A percentile compares a stretch with the other conserved stretches of the same genome.
phyloP scores from a whole-genome alignment of 2,113 vertebrate genomes.

The Grammomys dolichurus region DNA sequence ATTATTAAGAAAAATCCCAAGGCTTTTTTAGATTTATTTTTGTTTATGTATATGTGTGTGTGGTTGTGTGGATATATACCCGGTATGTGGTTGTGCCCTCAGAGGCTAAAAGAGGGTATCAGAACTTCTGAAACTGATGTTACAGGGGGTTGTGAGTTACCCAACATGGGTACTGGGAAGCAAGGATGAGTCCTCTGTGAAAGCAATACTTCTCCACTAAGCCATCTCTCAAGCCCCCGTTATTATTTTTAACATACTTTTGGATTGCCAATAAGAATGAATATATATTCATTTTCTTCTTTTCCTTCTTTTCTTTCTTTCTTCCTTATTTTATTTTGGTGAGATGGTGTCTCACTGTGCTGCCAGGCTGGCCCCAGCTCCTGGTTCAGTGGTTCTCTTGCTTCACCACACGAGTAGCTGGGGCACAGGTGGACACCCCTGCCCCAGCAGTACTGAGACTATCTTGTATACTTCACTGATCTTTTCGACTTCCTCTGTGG shows the following conservation, averaged over 20 bases:
- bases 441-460: not conserved
- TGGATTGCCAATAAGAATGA: not conserved
- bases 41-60: not conserved
- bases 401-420: not conserved
- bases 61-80: not conserved
- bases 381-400: not conserved
- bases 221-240: not conserved
- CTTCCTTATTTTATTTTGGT: not conserved
- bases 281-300: not conserved
- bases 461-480: not conserved
- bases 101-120: not conserved
- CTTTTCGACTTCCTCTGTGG: constrained; percentile 14
- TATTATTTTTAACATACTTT: not conserved
- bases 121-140: not conserved
- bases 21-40: not conserved
- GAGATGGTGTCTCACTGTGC: not conserved
- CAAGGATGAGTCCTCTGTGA: not conserved
- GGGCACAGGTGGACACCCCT: not conserved
- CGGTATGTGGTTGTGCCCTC: not conserved
- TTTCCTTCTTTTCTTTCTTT: not conserved
- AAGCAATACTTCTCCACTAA: not conserved
- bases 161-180: not conserved
- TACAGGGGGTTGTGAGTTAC: not conserved
- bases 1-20: not conserved
- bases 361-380: not conserved